phyloP scores from a whole-genome alignment of 2,888 invertebrate species.

The Steinernema hermaphroditum region DNA sequence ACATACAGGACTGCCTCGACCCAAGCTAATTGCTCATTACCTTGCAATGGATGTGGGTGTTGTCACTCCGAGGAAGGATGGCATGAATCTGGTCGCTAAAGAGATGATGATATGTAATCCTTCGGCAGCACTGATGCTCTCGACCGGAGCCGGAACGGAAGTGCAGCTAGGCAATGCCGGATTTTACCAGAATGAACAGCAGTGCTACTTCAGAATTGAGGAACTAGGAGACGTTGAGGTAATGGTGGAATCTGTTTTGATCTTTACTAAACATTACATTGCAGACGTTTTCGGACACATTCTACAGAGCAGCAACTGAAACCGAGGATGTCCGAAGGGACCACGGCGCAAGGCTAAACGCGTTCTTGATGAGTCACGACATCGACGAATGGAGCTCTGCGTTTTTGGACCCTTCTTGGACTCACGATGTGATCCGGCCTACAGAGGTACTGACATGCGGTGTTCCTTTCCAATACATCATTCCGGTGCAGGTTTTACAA shows the following conservation, averaged over 20 bases:
- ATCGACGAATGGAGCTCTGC: constrained; percentile 61
- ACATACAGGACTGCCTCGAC: constrained; percentile 44
- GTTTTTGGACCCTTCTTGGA: constrained; percentile 62
- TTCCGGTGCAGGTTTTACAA: constrained; percentile 41
- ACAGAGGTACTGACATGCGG: constrained; percentile 37
- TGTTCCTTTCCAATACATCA: neutral
- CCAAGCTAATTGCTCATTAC: constrained; percentile 55
- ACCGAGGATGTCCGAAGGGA: constrained; percentile 41
- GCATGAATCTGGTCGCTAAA: constrained; percentile 62
- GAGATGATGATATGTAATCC: constrained; percentile 62
- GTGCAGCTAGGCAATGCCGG: constrained; percentile 57
- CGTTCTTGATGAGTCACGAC: constrained; percentile 57
- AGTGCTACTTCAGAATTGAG: constrained; percentile 57
- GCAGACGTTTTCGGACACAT: constrained; percentile 50
- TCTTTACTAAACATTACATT: neutral
- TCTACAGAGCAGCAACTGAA: constrained; percentile 47
- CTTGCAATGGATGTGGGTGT: constrained; percentile 64
- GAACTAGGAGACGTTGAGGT: constrained; percentile 51
- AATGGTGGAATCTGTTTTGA: neutral
- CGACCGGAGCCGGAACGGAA: constrained; percentile 51
- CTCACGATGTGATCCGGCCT: constrained; percentile 59
- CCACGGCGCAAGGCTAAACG: constrained; percentile 40
- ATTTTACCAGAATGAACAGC: constrained; percentile 43
- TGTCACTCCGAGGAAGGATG: constrained; percentile 60
- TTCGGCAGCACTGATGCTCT: constrained; percentile 52